These are phyloP conservation scores for Scolopax bukidnonensis DNA, from an alignment of 2,797 vertebrate genomes.

Conservation along the genomic window DNA sequence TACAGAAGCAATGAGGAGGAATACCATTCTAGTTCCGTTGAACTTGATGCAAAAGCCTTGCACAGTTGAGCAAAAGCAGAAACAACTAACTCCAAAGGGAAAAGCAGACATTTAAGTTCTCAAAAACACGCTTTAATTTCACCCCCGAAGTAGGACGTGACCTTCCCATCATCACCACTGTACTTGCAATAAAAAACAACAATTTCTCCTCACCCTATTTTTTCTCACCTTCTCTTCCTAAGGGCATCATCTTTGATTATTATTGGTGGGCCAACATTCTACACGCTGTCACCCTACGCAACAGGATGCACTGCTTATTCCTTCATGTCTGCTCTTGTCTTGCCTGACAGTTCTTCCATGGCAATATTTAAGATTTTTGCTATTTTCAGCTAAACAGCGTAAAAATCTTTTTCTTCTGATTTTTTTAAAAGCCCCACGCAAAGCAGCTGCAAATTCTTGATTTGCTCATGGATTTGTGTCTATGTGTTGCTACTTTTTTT, in stretches of 20 bases:
- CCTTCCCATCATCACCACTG: not conserved
- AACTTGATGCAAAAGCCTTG: not conserved
- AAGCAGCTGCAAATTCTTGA: not conserved
- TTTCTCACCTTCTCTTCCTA: not conserved
- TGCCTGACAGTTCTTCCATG: not conserved
- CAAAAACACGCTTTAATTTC: not conserved
- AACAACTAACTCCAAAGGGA: not conserved
- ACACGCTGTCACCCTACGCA: not conserved
- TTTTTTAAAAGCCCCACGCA: not conserved
- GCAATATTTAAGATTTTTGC: not conserved
- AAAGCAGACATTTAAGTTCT: not conserved
- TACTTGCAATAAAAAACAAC: not conserved
- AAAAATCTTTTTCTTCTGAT: not conserved
- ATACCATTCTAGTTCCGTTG: not conserved
- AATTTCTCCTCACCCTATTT: not conserved
- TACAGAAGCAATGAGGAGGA: not conserved
- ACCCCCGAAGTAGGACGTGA: not conserved
- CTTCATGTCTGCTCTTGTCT: not conserved
- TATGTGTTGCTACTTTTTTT: fast-evolving
- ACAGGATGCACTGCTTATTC: not conserved
- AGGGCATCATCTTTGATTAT: not conserved
- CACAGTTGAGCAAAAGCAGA: not conserved
- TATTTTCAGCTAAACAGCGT: not conserved
- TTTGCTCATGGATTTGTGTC: not conserved
- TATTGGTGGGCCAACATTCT: not conserved